These are phyloP conservation scores for Drosophila testacea DNA, from an alignment of 2,888 invertebrate species.

Conservation along the genomic window DNA sequence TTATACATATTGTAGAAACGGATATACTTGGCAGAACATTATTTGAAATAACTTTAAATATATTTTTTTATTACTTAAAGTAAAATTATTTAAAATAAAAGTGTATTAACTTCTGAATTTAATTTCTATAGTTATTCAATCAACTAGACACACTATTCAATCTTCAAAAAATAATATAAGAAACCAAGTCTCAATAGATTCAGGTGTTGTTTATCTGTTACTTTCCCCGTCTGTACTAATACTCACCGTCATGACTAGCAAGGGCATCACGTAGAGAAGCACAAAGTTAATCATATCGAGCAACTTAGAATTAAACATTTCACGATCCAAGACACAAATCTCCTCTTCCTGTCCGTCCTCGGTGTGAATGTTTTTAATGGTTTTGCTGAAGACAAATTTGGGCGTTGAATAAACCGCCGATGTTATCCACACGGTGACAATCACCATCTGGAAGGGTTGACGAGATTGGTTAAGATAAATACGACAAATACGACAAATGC, in stretches of 20 bases:
- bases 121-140: too few relatives aligned
- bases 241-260: slow-evolving; percentile 92
- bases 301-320: slow-evolving; percentile 91
- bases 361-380: slow-evolving; percentile 87
- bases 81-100: too few relatives aligned
- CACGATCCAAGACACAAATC: slow-evolving; percentile 91
- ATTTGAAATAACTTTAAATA: too few relatives aligned
- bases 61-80: too few relatives aligned
- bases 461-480: slow-evolving; percentile 12
- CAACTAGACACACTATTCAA: too few relatives aligned
- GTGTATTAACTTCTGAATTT: too few relatives aligned
- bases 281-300: slow-evolving; percentile 93
- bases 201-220: background rate
- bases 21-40: too few relatives aligned
- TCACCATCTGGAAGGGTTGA: slow-evolving; percentile 88
- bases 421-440: slow-evolving; percentile 92
- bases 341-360: slow-evolving; percentile 84
- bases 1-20: too few relatives aligned
- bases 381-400: slow-evolving; percentile 93
- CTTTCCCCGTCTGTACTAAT: background rate
- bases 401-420: slow-evolving; percentile 94
- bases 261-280: slow-evolving; percentile 92
- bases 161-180: background rate
- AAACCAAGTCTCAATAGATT: background rate
- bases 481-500: background rate